Percentiles rank a stretch among this genome's conserved stretches.
These are phyloP conservation scores for Proteles cristata DNA, from an alignment of 2,113 vertebrate genomes.

Conservation along the genomic window DNA sequence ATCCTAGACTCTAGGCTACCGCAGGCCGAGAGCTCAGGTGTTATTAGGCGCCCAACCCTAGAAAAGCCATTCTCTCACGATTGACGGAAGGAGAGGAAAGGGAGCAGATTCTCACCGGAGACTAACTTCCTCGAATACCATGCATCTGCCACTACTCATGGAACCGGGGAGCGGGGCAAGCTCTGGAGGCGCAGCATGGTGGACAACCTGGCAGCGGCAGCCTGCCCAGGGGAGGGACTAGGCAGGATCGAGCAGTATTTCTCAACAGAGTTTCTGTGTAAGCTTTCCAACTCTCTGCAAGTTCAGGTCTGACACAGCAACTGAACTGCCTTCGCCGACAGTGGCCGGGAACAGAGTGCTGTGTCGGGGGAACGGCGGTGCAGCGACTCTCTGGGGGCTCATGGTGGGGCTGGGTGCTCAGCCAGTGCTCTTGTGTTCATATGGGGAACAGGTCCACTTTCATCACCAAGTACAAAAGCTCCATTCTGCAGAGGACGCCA, in stretches of 20 bases:
- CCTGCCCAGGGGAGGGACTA: constrained; percentile 87
- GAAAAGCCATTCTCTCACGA: background rate
- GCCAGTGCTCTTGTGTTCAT: constrained; percentile 87
- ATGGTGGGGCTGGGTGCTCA: constrained; percentile 73
- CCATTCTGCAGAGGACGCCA: constrained; percentile 90
- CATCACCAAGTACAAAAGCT: constrained; percentile 89
- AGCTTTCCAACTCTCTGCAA: constrained; percentile 89
- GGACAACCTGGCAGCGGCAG: constrained; percentile 92
- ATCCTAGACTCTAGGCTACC: background rate
- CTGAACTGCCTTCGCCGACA: constrained; percentile 89
- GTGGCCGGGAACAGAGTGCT: constrained; percentile 88
- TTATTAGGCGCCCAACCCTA: background rate
- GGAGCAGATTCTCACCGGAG: background rate
- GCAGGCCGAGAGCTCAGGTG: background rate
- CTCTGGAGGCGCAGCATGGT: constrained; percentile 83
- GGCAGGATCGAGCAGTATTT: constrained; percentile 87
- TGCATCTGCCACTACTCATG: constrained; percentile 71
- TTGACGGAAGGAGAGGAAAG: background rate
- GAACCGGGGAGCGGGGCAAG: constrained; percentile 65
- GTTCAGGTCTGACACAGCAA: constrained; percentile 89
- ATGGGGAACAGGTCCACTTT: constrained; percentile 87
- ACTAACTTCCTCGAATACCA: constrained; percentile 10
- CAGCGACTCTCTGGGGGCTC: constrained; percentile 86
- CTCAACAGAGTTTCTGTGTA: constrained; percentile 89
- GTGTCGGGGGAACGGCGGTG: constrained; percentile 89